Evolutionary conservation across 2,888 invertebrate species (phyloP), one percentile per base, ranked within the genome.

Genomic region (Azorinus chamasolen): DNA sequence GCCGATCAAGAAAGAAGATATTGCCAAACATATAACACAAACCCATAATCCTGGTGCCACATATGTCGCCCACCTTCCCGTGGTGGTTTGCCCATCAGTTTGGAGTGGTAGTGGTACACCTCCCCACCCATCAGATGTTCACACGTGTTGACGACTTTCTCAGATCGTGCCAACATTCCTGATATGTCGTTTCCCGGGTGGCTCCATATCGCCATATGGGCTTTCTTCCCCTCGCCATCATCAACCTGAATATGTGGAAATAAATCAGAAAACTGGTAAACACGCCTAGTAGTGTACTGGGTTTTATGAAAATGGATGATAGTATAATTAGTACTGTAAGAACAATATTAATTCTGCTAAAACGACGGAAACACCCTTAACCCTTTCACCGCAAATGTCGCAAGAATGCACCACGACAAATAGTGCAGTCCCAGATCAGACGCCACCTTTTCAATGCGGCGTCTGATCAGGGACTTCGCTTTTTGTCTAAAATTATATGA

Each of bases 11-110:
- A 10, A 32, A 10, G 32, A 32, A 32, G 10, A 10, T 4, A 32
- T 32, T 32, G 10, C 4, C 32, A 10, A 10, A 32, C 4, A 32
- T 10, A 32, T 10, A 6, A 32, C 10, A 62, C 73, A 27, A 66
- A 90, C 91, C 91, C 91, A 73, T 91, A 91, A 59, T 90, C 91
- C 65, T 91, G 91, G 58, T 91, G 91, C 91, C 91, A 91, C 14
- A 88, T 69, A 63, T 87, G 87, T 16, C 76, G 77, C 12, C 89
- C 89, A 20, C 89, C 89, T 14, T 83, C 86, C 24, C 70, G 62
- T 0, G 90, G 81, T 22, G 88, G 88, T 70, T 91, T 90, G 78
- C 88, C 84, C 86, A 91, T 89, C 48, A 90, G 77, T 69, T 91
- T 91, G 6, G 89, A 86, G 61, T 91, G 90, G 57, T 91, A 91